A percentile compares a stretch with the other conserved stretches of the same genome.
These are phyloP conservation scores for Neria commutata DNA, from an alignment of 2,888 invertebrate species.

Conservation along the genomic window DNA sequence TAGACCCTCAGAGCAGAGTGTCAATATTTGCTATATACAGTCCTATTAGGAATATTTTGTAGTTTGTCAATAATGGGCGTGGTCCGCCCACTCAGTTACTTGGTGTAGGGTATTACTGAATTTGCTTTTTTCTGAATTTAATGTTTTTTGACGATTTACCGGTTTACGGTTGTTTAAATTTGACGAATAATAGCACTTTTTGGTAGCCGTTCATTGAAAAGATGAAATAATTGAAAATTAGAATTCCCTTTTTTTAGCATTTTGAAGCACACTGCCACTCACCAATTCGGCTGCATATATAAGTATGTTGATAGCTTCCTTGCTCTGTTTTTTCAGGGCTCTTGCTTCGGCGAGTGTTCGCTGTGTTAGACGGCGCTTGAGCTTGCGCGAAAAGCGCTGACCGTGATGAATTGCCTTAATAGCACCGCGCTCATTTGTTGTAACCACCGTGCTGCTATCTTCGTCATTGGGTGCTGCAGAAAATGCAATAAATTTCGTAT, in stretches of 20 bases:
- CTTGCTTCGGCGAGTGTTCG: conserved; percentile 81
- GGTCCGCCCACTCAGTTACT: no score
- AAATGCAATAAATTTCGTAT: conserved; percentile 14
- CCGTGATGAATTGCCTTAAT: conserved; percentile 80
- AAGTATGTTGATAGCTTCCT: conserved; percentile 76
- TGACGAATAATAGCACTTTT: no score
- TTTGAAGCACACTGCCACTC: no score
- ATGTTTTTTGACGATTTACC: no score
- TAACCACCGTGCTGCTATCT: conserved; percentile 40
- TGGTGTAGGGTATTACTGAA: no score
- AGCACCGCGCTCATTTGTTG: conserved; percentile 62
- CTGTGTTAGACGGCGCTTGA: conserved; percentile 76
- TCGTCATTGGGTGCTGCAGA: conserved; percentile 44
- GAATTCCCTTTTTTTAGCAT: no score
- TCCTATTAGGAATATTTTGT: no score
- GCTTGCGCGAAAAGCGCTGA: conserved; percentile 76
- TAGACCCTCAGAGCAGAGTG: no score
- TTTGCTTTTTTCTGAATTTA: no score
- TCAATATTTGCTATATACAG: no score
- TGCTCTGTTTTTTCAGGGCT: conserved; percentile 78
- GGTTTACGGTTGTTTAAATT: no score
- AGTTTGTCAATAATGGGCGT: no score
- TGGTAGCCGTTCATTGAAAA: background rate
- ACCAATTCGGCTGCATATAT: conserved; percentile 81
- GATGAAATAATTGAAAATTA: background rate